Evolutionary conservation across 1,140 invertebrate species (phyloP).

Genomic region (Frieseomelitta varia): DNA sequence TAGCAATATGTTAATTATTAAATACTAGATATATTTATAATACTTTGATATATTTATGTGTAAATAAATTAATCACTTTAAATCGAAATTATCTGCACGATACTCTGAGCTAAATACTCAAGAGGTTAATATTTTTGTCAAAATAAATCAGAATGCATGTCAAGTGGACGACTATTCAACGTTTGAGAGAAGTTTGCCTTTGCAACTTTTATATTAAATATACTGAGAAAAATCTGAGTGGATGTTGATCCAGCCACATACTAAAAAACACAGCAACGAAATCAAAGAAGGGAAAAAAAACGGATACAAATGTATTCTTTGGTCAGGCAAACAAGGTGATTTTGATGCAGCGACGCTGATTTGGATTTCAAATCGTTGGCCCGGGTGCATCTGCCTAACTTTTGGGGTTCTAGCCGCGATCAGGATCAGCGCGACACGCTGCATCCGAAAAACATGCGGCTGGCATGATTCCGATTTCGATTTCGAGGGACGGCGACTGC

Average conservation of each 20-base stretch:
- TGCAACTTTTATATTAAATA: constrained; percentile 16
- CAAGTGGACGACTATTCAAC: neutral
- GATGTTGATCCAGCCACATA: too few species aligned
- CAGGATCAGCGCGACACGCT: constrained; percentile 14
- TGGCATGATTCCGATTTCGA: constrained; percentile 42
- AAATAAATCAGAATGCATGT: neutral
- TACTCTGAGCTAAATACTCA: neutral
- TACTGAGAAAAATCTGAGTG: neutral
- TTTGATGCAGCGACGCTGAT: constrained; percentile 67
- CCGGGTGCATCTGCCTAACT: constrained; percentile 71
- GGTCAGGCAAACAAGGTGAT: constrained; percentile 43
- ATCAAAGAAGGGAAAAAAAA: neutral
- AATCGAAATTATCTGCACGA: too few species aligned
- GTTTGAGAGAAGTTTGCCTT: neutral
- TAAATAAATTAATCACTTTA: too few species aligned
- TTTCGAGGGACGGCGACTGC: constrained; percentile 5
- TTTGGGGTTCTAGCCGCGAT: constrained; percentile 50
- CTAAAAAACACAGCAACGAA: neutral
- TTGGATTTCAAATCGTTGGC: constrained; percentile 67
- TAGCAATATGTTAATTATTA: too few species aligned
- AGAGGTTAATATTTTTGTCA: neutral
- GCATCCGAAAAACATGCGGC: constrained; percentile 43
- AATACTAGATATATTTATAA: too few species aligned
- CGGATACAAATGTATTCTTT: constrained; percentile 60
- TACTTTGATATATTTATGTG: too few species aligned